Evolutionary conservation across 2,797 vertebrate genomes (phyloP).

Genomic region (Carapus acus): DNA sequence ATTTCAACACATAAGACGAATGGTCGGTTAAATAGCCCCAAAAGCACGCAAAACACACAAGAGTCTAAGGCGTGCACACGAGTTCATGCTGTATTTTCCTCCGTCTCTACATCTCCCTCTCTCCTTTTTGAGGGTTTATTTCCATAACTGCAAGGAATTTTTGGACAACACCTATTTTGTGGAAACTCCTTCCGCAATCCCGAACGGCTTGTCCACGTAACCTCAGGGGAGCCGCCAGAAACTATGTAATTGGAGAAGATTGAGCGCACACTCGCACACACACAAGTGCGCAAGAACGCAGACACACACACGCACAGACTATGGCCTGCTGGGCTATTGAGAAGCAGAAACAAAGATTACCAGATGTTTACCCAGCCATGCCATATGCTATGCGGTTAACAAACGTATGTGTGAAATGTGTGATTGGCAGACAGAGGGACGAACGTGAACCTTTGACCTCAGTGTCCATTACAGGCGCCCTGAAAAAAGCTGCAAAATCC

Average conservation of each 20-base stretch:
- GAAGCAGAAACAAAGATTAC: constrained; percentile 71
- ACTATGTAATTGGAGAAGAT: constrained; percentile 72
- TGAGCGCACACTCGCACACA: constrained; percentile 59
- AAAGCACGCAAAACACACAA: constrained; percentile 13
- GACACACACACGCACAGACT: constrained; percentile 58
- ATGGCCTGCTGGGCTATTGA: constrained; percentile 67
- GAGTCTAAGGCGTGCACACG: constrained; percentile 14
- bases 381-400: constrained; percentile 63
- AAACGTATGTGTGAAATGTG: constrained; percentile 51
- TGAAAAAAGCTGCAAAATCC: constrained; percentile 38
- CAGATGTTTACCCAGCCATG: constrained; percentile 68
- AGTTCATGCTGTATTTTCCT: constrained; percentile 24
- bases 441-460: constrained; percentile 65
- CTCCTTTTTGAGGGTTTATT: constrained; percentile 64
- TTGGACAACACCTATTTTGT: constrained; percentile 77
- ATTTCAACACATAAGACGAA: constrained; percentile 24
- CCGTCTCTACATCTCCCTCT: constrained; percentile 32
- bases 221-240: constrained; percentile 62
- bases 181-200: constrained; percentile 69
- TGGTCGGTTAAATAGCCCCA: constrained; percentile 24
- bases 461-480: constrained; percentile 57
- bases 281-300: too few species aligned
- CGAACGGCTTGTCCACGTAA: constrained; percentile 67
- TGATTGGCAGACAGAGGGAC: constrained; percentile 51
- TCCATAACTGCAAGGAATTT: constrained; percentile 71